phyloP scores from a whole-genome alignment of 2,888 invertebrate genomes.

The Cerastis leucographa region DNA sequence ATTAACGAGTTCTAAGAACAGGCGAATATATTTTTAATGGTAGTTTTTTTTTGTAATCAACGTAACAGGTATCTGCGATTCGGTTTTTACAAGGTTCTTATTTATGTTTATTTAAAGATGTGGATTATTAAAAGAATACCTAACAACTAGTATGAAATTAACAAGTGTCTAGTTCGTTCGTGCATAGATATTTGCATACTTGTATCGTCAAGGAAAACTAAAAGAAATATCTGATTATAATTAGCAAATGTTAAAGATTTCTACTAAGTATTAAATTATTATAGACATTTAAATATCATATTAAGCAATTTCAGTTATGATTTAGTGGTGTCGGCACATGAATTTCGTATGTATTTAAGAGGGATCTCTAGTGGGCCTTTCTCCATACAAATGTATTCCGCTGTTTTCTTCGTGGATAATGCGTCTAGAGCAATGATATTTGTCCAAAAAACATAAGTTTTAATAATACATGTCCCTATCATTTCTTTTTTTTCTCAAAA shows the following conservation, averaged over 20 bases:
- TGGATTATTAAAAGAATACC: not conserved
- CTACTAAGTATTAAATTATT: too few relatives aligned
- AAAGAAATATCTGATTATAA: not conserved
- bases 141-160: not conserved
- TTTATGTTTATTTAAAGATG: not conserved
- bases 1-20: not conserved
- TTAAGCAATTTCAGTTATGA: not conserved
- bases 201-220: conserved; percentile 4
- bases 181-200: conserved; percentile 3
- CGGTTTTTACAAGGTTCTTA: not conserved
- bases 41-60: not conserved
- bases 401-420: too few relatives aligned
- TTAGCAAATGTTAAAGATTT: not conserved
- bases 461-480: too few relatives aligned
- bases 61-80: not conserved
- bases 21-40: not conserved
- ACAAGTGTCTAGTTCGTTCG: not conserved
- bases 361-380: too few relatives aligned
- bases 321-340: not conserved
- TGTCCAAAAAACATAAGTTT: too few relatives aligned
- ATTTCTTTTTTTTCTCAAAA: too few relatives aligned
- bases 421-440: too few relatives aligned
- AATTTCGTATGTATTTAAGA: not conserved
- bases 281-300: not conserved
- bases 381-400: too few relatives aligned